Conservation (phyloP, 2,113 vertebrate genomes). For the Carassius carassius region DNA sequence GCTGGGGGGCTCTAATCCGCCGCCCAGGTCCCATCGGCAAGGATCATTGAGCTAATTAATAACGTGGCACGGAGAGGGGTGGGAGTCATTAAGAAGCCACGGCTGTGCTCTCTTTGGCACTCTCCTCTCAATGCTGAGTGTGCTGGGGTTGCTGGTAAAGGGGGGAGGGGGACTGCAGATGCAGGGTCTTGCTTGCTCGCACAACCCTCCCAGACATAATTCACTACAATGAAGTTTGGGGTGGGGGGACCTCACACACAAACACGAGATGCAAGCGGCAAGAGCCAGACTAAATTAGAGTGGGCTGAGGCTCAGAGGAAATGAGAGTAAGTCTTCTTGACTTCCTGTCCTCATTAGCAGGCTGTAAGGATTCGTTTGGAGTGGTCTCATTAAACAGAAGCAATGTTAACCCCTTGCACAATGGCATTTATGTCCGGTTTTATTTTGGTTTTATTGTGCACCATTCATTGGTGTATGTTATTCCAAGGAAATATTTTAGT, state of each 20-base stretch:
- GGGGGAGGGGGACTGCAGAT: conserved; percentile 59
- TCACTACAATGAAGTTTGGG: conserved; percentile 53
- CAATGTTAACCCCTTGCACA: conserved; percentile 18
- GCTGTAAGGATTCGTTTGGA: conserved; percentile 8
- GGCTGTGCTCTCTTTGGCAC: conserved; percentile 60
- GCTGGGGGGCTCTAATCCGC: conserved; percentile 76
- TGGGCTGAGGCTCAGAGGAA: conserved; percentile 25
- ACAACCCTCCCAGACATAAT: conserved; percentile 69
- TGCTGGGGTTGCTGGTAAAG: conserved; percentile 40
- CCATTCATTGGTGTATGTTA: background rate
- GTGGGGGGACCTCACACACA: conserved; percentile 49
- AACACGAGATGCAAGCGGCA: conserved; percentile 49
- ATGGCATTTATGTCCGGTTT: conserved; percentile 4
- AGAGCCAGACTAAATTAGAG: conserved; percentile 59
- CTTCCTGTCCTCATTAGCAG: conserved; percentile 45
- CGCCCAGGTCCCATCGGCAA: conserved; percentile 79
- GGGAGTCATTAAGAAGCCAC: conserved; percentile 81
- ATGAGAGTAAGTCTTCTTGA: conserved; percentile 33
- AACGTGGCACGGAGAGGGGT: conserved; percentile 82
- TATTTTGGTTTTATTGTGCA: background rate
- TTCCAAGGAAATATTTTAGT: background rate
- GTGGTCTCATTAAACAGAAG: conserved; percentile 24
- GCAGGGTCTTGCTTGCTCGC: conserved; percentile 62
- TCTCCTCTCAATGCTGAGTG: conserved; percentile 44
- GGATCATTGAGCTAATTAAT: conserved; percentile 88